A percentile compares a stretch with the other conserved stretches of the same genome.
phyloP scores from a whole-genome alignment of 2,888 invertebrate species.

The Callyntrura sp. region DNA sequence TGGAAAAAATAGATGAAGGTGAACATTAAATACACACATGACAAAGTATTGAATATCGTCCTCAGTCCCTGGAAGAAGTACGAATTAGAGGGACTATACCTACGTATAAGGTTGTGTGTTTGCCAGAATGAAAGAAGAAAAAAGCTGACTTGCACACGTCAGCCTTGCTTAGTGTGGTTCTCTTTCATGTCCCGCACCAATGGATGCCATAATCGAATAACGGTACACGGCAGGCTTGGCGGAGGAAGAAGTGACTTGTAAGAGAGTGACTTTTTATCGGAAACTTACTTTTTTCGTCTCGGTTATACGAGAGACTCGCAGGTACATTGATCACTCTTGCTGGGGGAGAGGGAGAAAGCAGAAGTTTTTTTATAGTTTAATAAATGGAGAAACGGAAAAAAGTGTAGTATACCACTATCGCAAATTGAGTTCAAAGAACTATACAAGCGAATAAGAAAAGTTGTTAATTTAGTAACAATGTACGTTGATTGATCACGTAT shows the following conservation, averaged over 20 bases:
- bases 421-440: constrained; percentile 45
- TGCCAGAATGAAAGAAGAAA: neutral
- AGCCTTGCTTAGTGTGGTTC: constrained; percentile 66
- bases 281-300: constrained; percentile 17
- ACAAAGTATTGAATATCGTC: constrained; percentile 18
- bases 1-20: constrained; percentile 66
- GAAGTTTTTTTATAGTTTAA: constrained; percentile 72
- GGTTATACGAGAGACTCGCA: neutral
- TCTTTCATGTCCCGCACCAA: constrained; percentile 57
- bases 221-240: constrained; percentile 31
- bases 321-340: constrained; percentile 30
- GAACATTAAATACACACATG: constrained; percentile 59
- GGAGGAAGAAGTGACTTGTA: constrained; percentile 39
- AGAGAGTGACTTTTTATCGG: constrained; percentile 54
- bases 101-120: neutral
- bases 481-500: constrained; percentile 45
- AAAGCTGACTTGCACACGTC: constrained; percentile 49
- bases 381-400: neutral
- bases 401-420: neutral
- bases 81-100: constrained; percentile 35
- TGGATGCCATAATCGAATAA: constrained; percentile 58
- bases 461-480: constrained; percentile 35
- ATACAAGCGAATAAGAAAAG: constrained; percentile 45
- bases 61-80: constrained; percentile 3
- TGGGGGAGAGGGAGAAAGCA: neutral